Percentiles rank a stretch among this genome's conserved stretches.
phyloP scores from a whole-genome alignment of 1,140 invertebrate species.

The Catajapyx aquilonaris region DNA sequence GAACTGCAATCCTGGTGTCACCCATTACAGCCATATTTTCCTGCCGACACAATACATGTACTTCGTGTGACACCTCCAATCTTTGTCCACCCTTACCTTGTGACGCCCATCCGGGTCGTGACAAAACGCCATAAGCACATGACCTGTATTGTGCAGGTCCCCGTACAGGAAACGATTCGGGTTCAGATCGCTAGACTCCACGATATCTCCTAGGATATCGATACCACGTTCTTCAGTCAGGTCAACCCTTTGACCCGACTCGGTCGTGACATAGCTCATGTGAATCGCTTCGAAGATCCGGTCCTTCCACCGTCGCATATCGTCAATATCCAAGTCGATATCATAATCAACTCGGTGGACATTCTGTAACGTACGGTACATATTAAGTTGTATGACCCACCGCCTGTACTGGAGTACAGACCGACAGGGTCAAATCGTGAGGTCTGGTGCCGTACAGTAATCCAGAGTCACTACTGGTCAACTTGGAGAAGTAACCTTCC shows the following conservation, averaged over 20 bases:
- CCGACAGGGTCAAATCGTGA: background rate
- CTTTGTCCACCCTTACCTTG: too few relatives aligned
- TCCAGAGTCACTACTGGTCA: conserved; percentile 10
- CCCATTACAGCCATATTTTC: too few relatives aligned
- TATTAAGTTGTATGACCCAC: too few relatives aligned
- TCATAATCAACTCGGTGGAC: background rate
- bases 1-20: too few relatives aligned
- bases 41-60: too few relatives aligned
- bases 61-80: too few relatives aligned
- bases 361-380: too few relatives aligned
- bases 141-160: conserved; percentile 33
- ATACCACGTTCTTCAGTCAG: conserved; percentile 47
- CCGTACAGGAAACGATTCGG: conserved; percentile 28
- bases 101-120: conserved; percentile 41
- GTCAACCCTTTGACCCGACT: conserved; percentile 24
- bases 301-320: conserved; percentile 22
- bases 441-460: conserved; percentile 8
- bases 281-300: conserved; percentile 21
- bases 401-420: too few relatives aligned
- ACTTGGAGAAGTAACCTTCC: conserved; percentile 14
- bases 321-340: conserved; percentile 28
- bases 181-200: conserved; percentile 21
- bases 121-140: conserved; percentile 37
- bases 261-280: conserved; percentile 14
- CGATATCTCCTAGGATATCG: conserved; percentile 30